Conservation (phyloP, 2,888 invertebrate genomes). For the Pristionchus mayeri region DNA sequence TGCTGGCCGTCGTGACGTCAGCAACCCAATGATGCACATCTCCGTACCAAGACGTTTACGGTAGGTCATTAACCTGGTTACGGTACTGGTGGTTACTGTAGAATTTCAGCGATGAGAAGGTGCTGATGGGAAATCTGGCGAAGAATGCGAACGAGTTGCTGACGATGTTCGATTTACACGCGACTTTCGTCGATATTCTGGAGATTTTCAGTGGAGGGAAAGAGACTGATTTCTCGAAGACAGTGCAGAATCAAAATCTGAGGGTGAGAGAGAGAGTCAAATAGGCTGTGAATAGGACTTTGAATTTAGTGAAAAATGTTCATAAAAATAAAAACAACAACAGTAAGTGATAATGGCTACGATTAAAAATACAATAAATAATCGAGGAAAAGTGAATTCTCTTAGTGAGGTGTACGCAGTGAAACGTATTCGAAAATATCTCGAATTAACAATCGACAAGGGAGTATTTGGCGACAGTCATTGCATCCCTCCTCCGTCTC, state of each 20-base stretch:
- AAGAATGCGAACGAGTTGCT: slow-evolving; percentile 7
- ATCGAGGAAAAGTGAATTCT: not conserved
- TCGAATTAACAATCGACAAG: no score
- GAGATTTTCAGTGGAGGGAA: not conserved
- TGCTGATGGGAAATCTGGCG: not conserved
- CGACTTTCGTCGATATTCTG: slow-evolving; percentile 46
- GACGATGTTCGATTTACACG: slow-evolving; percentile 36
- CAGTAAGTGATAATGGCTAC: no score
- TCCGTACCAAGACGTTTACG: slow-evolving; percentile 9
- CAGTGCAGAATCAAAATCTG: not conserved
- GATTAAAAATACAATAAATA: not conserved
- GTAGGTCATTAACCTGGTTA: not conserved
- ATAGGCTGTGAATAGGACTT: no score
- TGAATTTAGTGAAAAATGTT: no score
- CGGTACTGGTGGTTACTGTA: no score
- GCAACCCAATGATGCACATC: slow-evolving; percentile 36
- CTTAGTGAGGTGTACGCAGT: not conserved
- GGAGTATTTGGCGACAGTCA: no score
- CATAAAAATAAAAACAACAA: no score
- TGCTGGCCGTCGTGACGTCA: not conserved
- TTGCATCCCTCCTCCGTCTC: not conserved
- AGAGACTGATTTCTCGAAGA: not conserved
- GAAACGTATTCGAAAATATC: no score
- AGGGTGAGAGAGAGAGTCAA: not conserved
- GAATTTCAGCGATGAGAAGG: no score